Evolutionary conservation across 2,888 invertebrate genomes (phyloP).

Genomic region (Epicampocera succincta): DNA sequence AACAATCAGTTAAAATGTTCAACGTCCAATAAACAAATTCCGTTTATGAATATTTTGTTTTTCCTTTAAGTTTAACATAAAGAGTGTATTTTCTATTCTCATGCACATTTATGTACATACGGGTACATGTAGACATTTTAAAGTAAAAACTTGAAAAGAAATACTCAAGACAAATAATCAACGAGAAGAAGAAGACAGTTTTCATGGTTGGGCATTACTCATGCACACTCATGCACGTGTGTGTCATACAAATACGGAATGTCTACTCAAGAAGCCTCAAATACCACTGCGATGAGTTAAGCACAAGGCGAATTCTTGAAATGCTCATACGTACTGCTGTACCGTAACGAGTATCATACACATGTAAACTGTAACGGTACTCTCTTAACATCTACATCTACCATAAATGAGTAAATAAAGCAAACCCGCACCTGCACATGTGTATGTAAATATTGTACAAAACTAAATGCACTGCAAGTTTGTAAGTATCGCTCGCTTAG

Average conservation of each 20-base stretch:
- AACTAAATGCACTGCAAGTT: no score
- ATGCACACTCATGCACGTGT: background rate
- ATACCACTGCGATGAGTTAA: slow-evolving; percentile 32
- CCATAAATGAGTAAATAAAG: background rate
- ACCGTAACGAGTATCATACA: slow-evolving; percentile 46
- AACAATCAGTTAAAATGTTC: background rate
- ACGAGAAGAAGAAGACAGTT: slow-evolving; percentile 10
- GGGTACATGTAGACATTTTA: no score
- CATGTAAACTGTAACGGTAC: slow-evolving; percentile 14
- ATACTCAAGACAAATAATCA: slow-evolving; percentile 9
- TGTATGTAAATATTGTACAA: background rate
- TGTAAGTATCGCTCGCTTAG: no score
- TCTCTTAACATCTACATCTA: background rate
- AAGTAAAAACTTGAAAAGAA: background rate
- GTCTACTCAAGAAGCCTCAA: slow-evolving; percentile 38
- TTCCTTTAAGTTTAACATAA: background rate
- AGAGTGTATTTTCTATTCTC: no score
- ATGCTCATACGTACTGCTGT: slow-evolving; percentile 61
- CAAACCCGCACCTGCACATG: background rate
- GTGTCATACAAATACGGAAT: background rate
- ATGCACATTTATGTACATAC: no score
- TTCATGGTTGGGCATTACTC: background rate
- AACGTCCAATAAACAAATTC: background rate
- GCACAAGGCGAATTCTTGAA: slow-evolving; percentile 37
- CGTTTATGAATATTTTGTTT: slow-evolving; percentile 7